Evolutionary conservation across 2,888 invertebrate species (phyloP).

Genomic region (Cyrtodaria siliqua): DNA sequence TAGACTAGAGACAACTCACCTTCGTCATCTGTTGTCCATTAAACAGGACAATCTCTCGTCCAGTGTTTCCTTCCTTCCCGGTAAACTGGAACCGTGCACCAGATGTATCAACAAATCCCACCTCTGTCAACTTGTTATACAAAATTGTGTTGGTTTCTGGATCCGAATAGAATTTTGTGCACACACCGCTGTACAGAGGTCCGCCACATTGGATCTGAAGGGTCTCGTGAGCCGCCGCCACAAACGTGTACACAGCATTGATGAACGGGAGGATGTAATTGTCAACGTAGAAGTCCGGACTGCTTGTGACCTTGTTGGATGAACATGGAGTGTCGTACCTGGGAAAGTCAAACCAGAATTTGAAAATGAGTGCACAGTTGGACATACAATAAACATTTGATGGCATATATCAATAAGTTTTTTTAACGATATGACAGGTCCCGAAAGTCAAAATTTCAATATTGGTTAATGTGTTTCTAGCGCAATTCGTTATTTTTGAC

Average conservation of each 20-base stretch:
- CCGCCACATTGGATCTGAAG: constrained; percentile 78
- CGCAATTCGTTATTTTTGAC: no score
- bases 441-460: no score
- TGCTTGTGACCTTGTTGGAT: constrained; percentile 40
- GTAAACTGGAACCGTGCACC: constrained; percentile 70
- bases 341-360: no score
- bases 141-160: constrained; percentile 64
- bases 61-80: constrained; percentile 73
- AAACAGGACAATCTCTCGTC: constrained; percentile 61
- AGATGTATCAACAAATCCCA: constrained; percentile 65
- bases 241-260: constrained; percentile 85
- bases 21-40: constrained; percentile 52
- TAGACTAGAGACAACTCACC: no score
- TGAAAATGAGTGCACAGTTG: no score
- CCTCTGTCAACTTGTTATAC: constrained; percentile 69
- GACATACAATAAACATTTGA: no score
- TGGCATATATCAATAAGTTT: no score
- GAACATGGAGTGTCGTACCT: constrained; percentile 36
- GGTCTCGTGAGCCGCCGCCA: constrained; percentile 82
- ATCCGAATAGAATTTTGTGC: constrained; percentile 66
- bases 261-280: constrained; percentile 82
- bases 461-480: no score
- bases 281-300: constrained; percentile 67
- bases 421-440: no score
- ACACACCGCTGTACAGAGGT: constrained; percentile 71